phyloP scores from a whole-genome alignment of 2,797 vertebrate species.

The Enteromius thamalakanensis region DNA sequence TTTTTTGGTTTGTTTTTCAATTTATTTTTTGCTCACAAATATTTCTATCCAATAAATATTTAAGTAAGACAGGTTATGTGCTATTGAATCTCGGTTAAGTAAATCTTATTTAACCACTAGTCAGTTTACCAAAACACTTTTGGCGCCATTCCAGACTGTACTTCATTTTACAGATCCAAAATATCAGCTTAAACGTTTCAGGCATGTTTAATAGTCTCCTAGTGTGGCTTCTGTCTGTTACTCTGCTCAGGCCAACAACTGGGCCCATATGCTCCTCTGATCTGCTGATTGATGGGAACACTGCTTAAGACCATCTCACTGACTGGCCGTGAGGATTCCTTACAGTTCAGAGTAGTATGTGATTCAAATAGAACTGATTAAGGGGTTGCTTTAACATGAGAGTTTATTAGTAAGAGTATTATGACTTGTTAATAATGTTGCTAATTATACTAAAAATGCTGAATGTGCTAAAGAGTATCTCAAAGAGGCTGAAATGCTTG shows the following conservation, averaged over 20 bases:
- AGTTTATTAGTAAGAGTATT: background rate
- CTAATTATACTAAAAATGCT: background rate
- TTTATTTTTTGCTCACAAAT: background rate
- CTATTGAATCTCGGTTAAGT: background rate
- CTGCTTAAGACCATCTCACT: background rate
- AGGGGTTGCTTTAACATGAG: background rate
- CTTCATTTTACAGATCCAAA: constrained; percentile 1
- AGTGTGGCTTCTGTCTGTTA: constrained; percentile 51
- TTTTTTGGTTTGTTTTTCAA: background rate
- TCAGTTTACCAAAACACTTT: background rate
- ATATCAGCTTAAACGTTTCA: constrained; percentile 30
- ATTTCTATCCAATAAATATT: background rate
- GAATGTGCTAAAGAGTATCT: background rate
- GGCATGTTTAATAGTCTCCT: constrained; percentile 24
- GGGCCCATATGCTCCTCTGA: constrained; percentile 56
- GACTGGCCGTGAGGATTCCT: background rate
- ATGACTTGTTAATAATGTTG: background rate
- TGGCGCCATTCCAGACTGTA: background rate
- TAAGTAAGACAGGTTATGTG: background rate
- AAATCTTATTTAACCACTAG: background rate
- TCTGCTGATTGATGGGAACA: constrained; percentile 23
- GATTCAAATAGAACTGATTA: background rate
- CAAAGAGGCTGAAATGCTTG: background rate
- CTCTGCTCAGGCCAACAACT: constrained; percentile 59
- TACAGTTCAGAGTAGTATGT: background rate